These are phyloP conservation scores for Agonopterix alstromeriana DNA, from an alignment of 2,888 invertebrate species.

Conservation along the genomic window DNA sequence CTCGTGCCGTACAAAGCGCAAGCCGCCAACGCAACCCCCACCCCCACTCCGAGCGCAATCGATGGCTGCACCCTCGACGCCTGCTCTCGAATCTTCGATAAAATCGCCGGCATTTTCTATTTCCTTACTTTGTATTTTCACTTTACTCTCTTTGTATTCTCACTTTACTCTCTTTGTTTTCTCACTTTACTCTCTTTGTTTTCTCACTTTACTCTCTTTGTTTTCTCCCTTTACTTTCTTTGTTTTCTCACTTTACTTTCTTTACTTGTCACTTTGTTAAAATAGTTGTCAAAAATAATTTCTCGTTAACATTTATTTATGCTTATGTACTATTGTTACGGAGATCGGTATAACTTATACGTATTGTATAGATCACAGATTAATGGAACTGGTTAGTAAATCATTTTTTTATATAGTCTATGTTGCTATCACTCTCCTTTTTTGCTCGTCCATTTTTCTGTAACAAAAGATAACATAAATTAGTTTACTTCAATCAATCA, in stretches of 20 bases:
- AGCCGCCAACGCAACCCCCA: slow-evolving; percentile 57
- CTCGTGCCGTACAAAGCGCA: slow-evolving; percentile 58
- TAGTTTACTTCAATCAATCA: too few relatives aligned
- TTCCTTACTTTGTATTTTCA: not conserved
- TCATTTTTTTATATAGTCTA: slow-evolving; percentile 3
- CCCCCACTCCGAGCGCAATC: slow-evolving; percentile 58
- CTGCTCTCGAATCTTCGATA: slow-evolving; percentile 64
- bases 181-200: not conserved
- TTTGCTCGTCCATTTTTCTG: slow-evolving; percentile 54
- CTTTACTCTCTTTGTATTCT: not conserved
- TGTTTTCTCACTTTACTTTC: not conserved
- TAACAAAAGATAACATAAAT: slow-evolving; percentile 29
- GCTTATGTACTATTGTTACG: not conserved
- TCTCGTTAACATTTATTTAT: not conserved
- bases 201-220: not conserved
- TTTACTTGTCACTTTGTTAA: too few relatives aligned
- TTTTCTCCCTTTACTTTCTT: not conserved
- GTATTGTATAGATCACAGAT: slow-evolving; percentile 12
- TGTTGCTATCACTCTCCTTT: slow-evolving; percentile 5
- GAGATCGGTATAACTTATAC: slow-evolving; percentile 25
- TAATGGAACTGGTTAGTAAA: slow-evolving; percentile 10
- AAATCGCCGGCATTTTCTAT: slow-evolving; percentile 62
- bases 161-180: not conserved
- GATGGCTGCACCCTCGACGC: slow-evolving; percentile 63
- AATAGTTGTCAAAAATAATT: not conserved